Evolutionary conservation across 2,113 vertebrate genomes (phyloP).

Genomic region (Todiramphus saurophagus): DNA sequence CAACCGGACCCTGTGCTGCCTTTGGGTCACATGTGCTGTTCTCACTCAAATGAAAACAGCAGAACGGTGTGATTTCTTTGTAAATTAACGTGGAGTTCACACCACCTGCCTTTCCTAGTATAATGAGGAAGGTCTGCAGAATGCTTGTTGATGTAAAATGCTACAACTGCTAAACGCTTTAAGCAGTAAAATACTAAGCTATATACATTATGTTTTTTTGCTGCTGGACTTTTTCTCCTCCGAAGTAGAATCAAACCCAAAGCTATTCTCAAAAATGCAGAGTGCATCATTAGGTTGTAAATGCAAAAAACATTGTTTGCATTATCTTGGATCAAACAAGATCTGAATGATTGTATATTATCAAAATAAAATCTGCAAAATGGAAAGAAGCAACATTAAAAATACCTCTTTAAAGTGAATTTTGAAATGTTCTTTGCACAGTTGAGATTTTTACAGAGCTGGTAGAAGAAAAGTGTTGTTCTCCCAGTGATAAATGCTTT

Average conservation of each 20-base stretch:
- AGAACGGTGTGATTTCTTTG: background rate
- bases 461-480: background rate
- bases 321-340: background rate
- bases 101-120: background rate
- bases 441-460: constrained; percentile 7
- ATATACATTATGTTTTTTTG: background rate
- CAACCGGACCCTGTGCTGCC: background rate
- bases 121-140: background rate
- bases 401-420: background rate
- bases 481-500: background rate
- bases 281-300: background rate
- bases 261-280: background rate
- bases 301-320: background rate
- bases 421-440: background rate
- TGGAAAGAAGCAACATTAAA: background rate
- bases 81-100: background rate
- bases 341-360: background rate
- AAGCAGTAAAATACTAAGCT: background rate
- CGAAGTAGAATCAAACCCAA: background rate
- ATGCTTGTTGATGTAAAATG: background rate
- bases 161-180: background rate
- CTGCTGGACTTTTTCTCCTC: background rate
- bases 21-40: background rate
- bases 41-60: background rate
- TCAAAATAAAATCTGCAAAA: background rate